A percentile compares a stretch with the other conserved stretches of the same genome.
Evolutionary conservation across 2,797 vertebrate genomes (phyloP).

Genomic region (Epinephelus coioides): DNA sequence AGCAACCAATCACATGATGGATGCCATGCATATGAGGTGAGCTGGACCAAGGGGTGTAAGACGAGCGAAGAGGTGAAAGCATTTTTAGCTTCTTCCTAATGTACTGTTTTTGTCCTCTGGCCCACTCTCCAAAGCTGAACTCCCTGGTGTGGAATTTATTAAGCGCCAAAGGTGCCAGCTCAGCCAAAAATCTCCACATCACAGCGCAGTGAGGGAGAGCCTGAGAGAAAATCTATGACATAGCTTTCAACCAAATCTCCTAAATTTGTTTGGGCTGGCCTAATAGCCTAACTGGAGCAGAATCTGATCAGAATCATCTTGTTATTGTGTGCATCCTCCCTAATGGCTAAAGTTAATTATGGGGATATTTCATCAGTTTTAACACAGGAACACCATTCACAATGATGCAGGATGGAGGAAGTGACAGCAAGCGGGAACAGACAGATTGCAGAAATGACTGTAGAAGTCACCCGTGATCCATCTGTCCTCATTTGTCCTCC

Average conservation of each 20-base stretch:
- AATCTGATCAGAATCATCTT: constrained; percentile 80
- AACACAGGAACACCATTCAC: constrained; percentile 54
- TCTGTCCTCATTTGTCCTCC: constrained; percentile 60
- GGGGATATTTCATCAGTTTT: constrained; percentile 79
- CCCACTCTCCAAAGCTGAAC: constrained; percentile 44
- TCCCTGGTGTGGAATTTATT: constrained; percentile 65
- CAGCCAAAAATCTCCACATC: constrained; percentile 75
- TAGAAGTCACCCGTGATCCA: constrained; percentile 60
- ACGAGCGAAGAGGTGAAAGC: constrained; percentile 34
- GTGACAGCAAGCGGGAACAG: constrained; percentile 60
- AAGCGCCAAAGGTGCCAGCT: constrained; percentile 69
- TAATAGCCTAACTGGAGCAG: constrained; percentile 82
- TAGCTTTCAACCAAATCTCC: constrained; percentile 82
- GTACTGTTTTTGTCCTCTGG: constrained; percentile 49
- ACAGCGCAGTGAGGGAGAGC: constrained; percentile 43
- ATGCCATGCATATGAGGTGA: neutral
- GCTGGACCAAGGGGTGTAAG: constrained; percentile 4
- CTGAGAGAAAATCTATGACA: constrained; percentile 71
- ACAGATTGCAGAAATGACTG: constrained; percentile 65
- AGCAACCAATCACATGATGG: constrained; percentile 4
- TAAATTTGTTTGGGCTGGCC: constrained; percentile 81
- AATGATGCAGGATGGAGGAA: constrained; percentile 57
- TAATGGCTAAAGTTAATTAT: constrained; percentile 83
- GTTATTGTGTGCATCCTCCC: constrained; percentile 69
- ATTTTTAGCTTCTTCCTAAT: constrained; percentile 31